These are phyloP conservation scores for Litoditis marina DNA, from an alignment of 2,888 invertebrate species.

Conservation along the genomic window DNA sequence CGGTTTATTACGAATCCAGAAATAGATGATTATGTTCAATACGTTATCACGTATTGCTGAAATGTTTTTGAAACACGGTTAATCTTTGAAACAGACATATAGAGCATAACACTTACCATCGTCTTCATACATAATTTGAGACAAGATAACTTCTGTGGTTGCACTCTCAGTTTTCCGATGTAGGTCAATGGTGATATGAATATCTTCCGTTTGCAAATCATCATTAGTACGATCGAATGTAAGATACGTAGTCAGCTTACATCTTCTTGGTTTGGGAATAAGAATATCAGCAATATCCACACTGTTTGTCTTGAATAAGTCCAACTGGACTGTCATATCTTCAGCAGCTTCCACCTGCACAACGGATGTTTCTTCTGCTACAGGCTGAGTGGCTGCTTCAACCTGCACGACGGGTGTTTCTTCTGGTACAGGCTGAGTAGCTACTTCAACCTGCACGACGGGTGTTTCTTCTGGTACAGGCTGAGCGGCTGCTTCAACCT, in stretches of 20 bases:
- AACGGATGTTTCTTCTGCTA: not conserved
- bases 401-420: not conserved
- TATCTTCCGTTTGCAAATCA: conserved; percentile 11
- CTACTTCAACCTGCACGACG: not conserved
- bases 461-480: not conserved
- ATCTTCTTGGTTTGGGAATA: conserved; percentile 14
- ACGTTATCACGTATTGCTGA: too few relatives aligned
- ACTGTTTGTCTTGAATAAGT: not conserved
- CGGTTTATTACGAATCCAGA: too few relatives aligned
- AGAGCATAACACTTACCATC: conserved; percentile 25
- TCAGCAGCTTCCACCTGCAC: not conserved
- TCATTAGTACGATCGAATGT: conserved; percentile 12
- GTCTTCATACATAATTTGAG: conserved; percentile 35
- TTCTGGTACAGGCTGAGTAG: not conserved
- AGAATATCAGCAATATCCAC: not conserved
- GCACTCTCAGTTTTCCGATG: conserved; percentile 23
- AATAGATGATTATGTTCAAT: too few relatives aligned
- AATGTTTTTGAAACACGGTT: too few relatives aligned
- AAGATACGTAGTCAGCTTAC: conserved; percentile 13
- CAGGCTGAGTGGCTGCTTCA: too few relatives aligned
- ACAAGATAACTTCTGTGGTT: conserved; percentile 35
- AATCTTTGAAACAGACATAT: too few relatives aligned
- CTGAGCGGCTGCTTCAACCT: conserved; percentile 1
- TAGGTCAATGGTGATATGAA: conserved; percentile 27
- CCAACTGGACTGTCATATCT: not conserved